phyloP scores from a whole-genome alignment of 2,797 vertebrate genomes.

The Anomalospiza imberbis region DNA sequence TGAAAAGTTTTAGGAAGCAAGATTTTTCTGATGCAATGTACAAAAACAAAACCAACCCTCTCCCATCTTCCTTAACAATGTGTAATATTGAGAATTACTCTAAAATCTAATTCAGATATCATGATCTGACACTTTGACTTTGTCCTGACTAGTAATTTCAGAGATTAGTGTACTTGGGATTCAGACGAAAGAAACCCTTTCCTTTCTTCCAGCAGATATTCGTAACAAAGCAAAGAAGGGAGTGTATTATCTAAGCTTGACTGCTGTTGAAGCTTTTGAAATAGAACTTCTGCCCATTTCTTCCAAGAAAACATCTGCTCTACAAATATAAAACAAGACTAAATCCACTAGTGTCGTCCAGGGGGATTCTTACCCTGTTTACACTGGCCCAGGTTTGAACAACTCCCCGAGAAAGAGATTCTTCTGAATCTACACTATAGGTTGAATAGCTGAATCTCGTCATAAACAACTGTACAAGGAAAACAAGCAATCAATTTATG shows the following conservation, averaged over 20 bases:
- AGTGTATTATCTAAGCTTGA: not conserved
- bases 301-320: not conserved
- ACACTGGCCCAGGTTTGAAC: not conserved
- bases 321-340: not conserved
- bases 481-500: not conserved
- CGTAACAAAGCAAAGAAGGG: conserved; percentile 3
- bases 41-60: not conserved
- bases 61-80: not conserved
- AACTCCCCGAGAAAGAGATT: not conserved
- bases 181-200: not conserved
- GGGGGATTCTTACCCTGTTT: not conserved
- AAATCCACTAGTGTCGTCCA: not conserved
- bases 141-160: not conserved
- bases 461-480: not conserved
- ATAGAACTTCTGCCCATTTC: not conserved
- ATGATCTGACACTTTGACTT: not conserved
- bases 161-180: not conserved
- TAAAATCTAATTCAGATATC: not conserved
- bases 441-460: not conserved
- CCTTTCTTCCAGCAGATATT: not conserved
- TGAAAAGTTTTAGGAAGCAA: not conserved
- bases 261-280: conserved; percentile 9
- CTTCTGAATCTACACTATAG: not conserved
- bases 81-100: not conserved
- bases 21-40: not conserved